Evolutionary conservation across 2,888 invertebrate genomes (phyloP), one percentile per base, ranked within the genome.

Genomic region (Ligdia adustata): DNA sequence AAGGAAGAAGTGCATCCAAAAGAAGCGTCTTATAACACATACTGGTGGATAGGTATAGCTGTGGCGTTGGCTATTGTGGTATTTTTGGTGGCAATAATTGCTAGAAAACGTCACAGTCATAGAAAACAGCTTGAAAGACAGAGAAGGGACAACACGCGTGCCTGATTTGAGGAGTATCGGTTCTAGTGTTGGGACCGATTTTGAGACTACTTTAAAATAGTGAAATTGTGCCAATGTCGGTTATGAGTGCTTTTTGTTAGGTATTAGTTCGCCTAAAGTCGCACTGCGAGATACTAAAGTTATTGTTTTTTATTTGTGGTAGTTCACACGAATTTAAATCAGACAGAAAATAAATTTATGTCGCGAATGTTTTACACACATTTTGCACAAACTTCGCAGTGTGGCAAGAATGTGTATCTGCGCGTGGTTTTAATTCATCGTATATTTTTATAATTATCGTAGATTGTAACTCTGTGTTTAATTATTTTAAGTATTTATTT

Each of bases 141-240:
- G 56, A 75, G 90, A 64, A 83, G 84, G 60, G 80, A 87, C n/a
- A 81, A 78, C 49, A 62, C 87, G 49, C 74, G 73, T 61, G 87
- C 90, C 72, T 90, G 90, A 90, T 90, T 82, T 72, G 90, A 90
- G 69, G 90, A 90, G 66, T 90, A 90, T 85, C 90, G 90, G 86
- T 90, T 90, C 82, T 90, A 89, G 74, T 63, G 68, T 32, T 47
- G 57, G 82, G 72, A 62, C 82, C 88, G 89, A 82, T 82, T 59
- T 50, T 56, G 48, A 70, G 66, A 74, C 58, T 52, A 33, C 62
- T 69, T 60, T 56, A 66, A n/a, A 68, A 63, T 75, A 75, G 80
- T 80, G 78, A 72, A 72, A 72, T 66, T 73, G 79, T 85, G 83
- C 80, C 78, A 84, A 82, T 72, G 26, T 49, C 20, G 44, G 41